Percentiles rank a stretch among this genome's conserved stretches.
These are phyloP conservation scores for Orthonyx spaldingii DNA, from an alignment of 2,113 vertebrate genomes.

Conservation along the genomic window DNA sequence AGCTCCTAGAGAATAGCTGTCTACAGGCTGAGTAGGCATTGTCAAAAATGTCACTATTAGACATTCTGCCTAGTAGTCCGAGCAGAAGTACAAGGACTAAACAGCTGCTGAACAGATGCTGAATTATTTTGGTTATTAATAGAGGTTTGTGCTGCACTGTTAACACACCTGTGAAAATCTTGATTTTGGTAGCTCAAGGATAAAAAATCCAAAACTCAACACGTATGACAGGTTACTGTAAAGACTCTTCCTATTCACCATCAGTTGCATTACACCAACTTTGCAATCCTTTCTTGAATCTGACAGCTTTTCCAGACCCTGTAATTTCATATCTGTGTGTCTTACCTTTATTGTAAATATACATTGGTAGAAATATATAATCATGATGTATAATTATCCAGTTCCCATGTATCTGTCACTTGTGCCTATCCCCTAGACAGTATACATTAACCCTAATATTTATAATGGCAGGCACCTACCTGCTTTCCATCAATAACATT, in stretches of 20 bases:
- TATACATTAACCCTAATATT: not conserved
- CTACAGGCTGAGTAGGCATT: not conserved
- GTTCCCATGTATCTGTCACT: not conserved
- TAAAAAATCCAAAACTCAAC: rapidly evolving
- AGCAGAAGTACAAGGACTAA: not conserved
- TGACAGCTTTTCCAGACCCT: not conserved
- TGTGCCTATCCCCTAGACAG: rapidly evolving
- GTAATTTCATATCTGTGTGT: not conserved
- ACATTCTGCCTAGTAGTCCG: not conserved
- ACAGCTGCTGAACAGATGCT: not conserved
- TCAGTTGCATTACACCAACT: not conserved
- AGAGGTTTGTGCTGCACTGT: not conserved
- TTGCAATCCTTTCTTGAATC: not conserved
- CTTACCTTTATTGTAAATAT: not conserved
- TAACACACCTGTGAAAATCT: not conserved
- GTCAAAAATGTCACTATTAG: not conserved
- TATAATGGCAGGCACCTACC: not conserved
- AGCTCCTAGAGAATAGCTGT: not conserved
- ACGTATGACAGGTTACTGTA: not conserved
- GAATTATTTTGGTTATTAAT: not conserved
- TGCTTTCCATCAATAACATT: not conserved
- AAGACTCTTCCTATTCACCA: not conserved
- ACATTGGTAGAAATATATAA: not conserved
- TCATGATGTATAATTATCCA: not conserved
- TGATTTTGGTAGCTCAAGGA: not conserved